Evolutionary conservation across 2,797 vertebrate species (phyloP).

Genomic region (Sebastes vulpes): DNA sequence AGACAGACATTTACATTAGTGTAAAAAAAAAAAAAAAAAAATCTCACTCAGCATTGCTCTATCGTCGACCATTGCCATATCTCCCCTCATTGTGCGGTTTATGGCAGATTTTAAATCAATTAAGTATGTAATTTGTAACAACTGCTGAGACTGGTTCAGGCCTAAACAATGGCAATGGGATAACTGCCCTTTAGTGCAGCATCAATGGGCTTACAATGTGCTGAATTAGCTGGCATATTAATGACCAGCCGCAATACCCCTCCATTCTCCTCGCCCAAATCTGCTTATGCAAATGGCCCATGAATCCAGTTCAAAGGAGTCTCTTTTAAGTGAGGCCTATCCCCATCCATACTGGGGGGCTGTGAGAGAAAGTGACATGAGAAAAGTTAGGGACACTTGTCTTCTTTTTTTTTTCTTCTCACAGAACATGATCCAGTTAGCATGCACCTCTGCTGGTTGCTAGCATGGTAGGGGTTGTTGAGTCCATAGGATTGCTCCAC

Average conservation of each 20-base stretch:
- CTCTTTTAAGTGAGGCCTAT: slow-evolving; percentile 92
- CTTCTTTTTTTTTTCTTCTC: slow-evolving; percentile 82
- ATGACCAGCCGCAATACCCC: slow-evolving; percentile 95
- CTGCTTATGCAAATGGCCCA: slow-evolving; percentile 99
- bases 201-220: slow-evolving; percentile 99
- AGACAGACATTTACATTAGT: slow-evolving; percentile 58
- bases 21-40: slow-evolving; percentile 53
- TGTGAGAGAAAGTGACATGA: slow-evolving; percentile 97
- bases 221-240: slow-evolving; percentile 99
- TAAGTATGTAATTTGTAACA: slow-evolving; percentile 99
- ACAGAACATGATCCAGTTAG: slow-evolving; percentile 99
- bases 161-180: slow-evolving; percentile 96
- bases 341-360: slow-evolving; percentile 77
- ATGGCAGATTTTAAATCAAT: slow-evolving; percentile 92
- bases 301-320: slow-evolving; percentile 99
- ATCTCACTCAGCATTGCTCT: slow-evolving; percentile 54
- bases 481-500: slow-evolving; percentile 91
- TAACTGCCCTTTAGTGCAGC: slow-evolving; percentile 99
- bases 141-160: slow-evolving; percentile 94
- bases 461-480: slow-evolving; percentile 91
- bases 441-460: slow-evolving; percentile 95
- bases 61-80: slow-evolving; percentile 62
- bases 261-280: slow-evolving; percentile 96
- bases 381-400: slow-evolving; percentile 99
- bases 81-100: slow-evolving; percentile 83